Base-by-base conservation (phyloP, 1,140 invertebrate genomes). In the Telenomus remus region DNA sequence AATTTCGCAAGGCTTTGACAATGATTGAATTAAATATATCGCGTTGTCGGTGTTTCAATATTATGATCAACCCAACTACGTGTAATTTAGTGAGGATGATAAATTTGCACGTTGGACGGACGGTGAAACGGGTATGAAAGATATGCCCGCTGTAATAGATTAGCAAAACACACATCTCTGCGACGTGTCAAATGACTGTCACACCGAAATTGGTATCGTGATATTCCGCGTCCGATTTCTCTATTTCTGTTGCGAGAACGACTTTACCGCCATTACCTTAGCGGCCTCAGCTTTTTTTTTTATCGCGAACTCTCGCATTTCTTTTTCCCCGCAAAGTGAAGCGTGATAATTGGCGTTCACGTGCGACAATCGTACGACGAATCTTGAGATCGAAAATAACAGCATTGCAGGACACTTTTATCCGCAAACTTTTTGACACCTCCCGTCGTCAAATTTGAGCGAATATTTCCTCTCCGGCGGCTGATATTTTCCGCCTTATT, bases 231-330 rank as follows among this genome's bases (percentile, higher is more conserved):
- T 56, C 69, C 54, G 69, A 72, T 72, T 72, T 72, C 69, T 72
- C 69, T 72, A 72, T 72, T 72, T 64, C n/a, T 64, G 69, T 72
- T 64, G 60, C 69, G 60, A 64, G 54, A 72, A 72, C 64, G 69
- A 72, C 64, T 72, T 64, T 27, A 27, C 19, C 19, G 47, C 69
- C 14, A 43, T 60, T 72, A 49, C 69, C 54, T 72, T 72, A n/a
- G 9, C 54, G 39, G 0, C 48, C 47, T 11, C 7, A 46, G 69
- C 64, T 6, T 39, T 46, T 57, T 9, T 72, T 72, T 72, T 72
- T 72, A 65, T 60, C 60, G 39, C 48, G 51, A 72, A 72, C 64
- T 72, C 48, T 65, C 60, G 34, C 60, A 60, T 72, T 65, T 54
- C 69, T 72, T 48, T 51, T 42, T 27, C 19, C n/a, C 35, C 54